A percentile compares a stretch with the other conserved stretches of the same genome.
Evolutionary conservation across 2,113 vertebrate species (phyloP).

Genomic region (Pteronura brasiliensis): DNA sequence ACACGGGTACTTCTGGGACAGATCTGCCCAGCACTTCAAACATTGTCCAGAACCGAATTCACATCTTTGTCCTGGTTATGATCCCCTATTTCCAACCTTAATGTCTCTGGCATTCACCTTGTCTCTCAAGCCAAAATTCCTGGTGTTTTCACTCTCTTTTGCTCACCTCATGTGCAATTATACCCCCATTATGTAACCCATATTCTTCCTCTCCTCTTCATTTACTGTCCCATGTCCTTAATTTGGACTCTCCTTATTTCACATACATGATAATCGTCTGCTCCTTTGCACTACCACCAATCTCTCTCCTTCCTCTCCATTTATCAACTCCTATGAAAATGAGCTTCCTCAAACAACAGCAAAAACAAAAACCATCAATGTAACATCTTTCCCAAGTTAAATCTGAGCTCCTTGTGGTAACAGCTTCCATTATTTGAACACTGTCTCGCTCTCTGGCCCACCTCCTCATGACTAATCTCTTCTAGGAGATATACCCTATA

Average conservation of each 20-base stretch:
- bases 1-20: not conserved
- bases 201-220: not conserved
- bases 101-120: not conserved
- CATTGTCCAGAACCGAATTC: not conserved
- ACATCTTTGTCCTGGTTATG: not conserved
- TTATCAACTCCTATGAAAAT: not conserved
- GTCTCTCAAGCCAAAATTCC: not conserved
- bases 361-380: not conserved
- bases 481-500: not conserved
- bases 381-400: not conserved
- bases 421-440: not conserved
- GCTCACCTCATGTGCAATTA: not conserved
- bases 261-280: not conserved
- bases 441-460: not conserved
- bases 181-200: not conserved
- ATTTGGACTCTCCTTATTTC: not conserved
- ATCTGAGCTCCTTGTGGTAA: not conserved
- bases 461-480: not conserved
- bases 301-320: not conserved
- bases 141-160: not conserved
- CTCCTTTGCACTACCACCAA: too few relatives aligned
- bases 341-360: not conserved
- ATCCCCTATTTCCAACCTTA: not conserved
- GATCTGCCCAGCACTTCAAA: not conserved
- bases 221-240: not conserved